Percentiles rank a stretch among this genome's conserved stretches.
These are phyloP conservation scores for Limnothrissa miodon DNA, from an alignment of 2,113 vertebrate genomes.

Conservation along the genomic window DNA sequence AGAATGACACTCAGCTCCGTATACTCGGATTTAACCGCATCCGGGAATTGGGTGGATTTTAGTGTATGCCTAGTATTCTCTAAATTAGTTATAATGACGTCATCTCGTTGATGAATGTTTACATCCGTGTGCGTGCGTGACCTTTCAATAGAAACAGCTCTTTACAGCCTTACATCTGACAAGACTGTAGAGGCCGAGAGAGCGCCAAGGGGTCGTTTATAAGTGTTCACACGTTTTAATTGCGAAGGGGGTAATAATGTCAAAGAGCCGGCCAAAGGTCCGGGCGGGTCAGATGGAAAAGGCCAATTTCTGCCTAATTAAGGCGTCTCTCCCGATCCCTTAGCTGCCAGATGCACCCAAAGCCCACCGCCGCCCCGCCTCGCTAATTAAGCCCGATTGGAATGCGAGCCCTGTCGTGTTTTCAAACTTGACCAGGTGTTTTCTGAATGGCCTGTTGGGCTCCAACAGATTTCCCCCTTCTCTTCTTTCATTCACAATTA, in stretches of 20 bases:
- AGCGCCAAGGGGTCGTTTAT: conserved; percentile 78
- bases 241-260: conserved; percentile 85
- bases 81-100: too few species aligned
- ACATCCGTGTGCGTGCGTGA: background rate
- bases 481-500: conserved; percentile 34
- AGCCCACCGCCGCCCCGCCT: conserved; percentile 78
- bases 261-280: conserved; percentile 92
- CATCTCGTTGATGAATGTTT: too few species aligned
- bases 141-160: background rate
- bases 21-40: too few species aligned
- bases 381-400: conserved; percentile 85
- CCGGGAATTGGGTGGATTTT: too few species aligned
- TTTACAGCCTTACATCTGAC: background rate
- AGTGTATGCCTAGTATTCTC: too few species aligned
- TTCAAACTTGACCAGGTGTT: conserved; percentile 97
- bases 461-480: conserved; percentile 58
- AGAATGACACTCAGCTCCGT: background rate
- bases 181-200: conserved; percentile 56
- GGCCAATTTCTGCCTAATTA: conserved; percentile 95
- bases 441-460: conserved; percentile 82
- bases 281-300: conserved; percentile 88
- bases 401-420: conserved; percentile 82
- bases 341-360: conserved; percentile 81
- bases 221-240: conserved; percentile 85
- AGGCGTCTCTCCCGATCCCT: conserved; percentile 77